Evolutionary conservation across 2,888 invertebrate species (phyloP), one percentile per base, ranked within the genome.

Genomic region (Plutella xylostella): DNA sequence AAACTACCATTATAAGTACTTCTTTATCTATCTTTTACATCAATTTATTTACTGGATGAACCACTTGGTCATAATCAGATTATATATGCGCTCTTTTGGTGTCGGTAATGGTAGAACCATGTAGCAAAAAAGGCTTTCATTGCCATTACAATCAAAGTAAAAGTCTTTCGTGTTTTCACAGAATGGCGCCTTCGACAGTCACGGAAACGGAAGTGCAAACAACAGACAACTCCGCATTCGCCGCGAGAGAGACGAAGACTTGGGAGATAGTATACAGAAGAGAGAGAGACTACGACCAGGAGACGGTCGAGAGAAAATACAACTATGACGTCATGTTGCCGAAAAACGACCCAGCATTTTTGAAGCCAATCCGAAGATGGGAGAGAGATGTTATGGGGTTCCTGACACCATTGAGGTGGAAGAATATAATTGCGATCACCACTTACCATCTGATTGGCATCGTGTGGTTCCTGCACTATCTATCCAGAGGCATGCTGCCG

Each of bases 401-500:
- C 47, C 58, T 85, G 34, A 87, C 88, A 2, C 87, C 88, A 0
- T 71, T 90, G n/a, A 86, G 87, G 55, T 91, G 90, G 90, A 68
- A 67, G 38, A 90, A 89, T 56, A 73, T 87, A 14, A 72, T 89
- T 48, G 67, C 72, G 20, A 87, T 91, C 35, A 63, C 68, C 2
- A 7, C 79, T 9, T 68, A 88, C 25, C 89, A 89, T 53, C 12
- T 87, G 0, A 47, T 78, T 0, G 72, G 77, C 2, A 0, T 85
- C 0, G 55, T 76, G 46, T 69, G 72, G 46, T 57, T 86, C 4
- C 0, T 69, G 4, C 57, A 61, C n/a, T 72, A 50, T n/a, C 0
- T 62, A 1, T 35, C 42, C 15, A 55, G 55, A 66, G 67, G 48
- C 46, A 53, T 4, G 47, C 63, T 34, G 56, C 84, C 50, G 55